phyloP scores from a whole-genome alignment of 1,140 invertebrate species.

The Streblospio benedicti region DNA sequence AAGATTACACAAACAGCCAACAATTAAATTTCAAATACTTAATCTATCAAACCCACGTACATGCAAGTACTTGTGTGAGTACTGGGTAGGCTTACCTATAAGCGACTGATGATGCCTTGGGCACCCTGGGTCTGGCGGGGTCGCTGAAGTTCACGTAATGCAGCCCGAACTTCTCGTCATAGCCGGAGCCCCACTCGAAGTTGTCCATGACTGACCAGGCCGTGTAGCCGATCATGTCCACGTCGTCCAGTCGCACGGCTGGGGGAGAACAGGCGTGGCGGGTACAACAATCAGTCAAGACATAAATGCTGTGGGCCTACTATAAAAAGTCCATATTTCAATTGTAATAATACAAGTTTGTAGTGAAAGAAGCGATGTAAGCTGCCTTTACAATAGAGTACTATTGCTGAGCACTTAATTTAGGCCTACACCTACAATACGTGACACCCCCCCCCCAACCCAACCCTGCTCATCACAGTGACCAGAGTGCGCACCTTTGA shows the following conservation, averaged over 20 bases:
- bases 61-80: no score
- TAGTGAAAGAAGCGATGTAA: neutral
- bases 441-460: neutral
- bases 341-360: neutral
- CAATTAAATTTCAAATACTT: no score
- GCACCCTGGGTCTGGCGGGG: slow-evolving; percentile 56
- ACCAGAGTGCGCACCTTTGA: slow-evolving; percentile 25
- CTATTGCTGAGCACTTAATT: neutral
- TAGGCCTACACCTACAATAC: neutral
- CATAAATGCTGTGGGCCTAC: neutral
- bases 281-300: no score
- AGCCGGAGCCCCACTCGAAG: slow-evolving; percentile 62
- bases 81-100: no score
- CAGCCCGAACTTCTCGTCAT: slow-evolving; percentile 59
- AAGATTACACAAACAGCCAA: no score
- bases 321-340: neutral
- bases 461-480: neutral
- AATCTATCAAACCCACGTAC: no score
- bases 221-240: slow-evolving; percentile 60
- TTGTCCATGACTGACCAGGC: slow-evolving; percentile 71
- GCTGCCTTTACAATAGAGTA: neutral
- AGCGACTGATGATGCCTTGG: slow-evolving; percentile 51
- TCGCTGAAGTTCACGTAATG: slow-evolving; percentile 64
- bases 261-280: slow-evolving; percentile 11
- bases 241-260: slow-evolving; percentile 58